Base-by-base conservation (phyloP, 2,797 vertebrate genomes). In the Micromesistius poutassou region DNA sequence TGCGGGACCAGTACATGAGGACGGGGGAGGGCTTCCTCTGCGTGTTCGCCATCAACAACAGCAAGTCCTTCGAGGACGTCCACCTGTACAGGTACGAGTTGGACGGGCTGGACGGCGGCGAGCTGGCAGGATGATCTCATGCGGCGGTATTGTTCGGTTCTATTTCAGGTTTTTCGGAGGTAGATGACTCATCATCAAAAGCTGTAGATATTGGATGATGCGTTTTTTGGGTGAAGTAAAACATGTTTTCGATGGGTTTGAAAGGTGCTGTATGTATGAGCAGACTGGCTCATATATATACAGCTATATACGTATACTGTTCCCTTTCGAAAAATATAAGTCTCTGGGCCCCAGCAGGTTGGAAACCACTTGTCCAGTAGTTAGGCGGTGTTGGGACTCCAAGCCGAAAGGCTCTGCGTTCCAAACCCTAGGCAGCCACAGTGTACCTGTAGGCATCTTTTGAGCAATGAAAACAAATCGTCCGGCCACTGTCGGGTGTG, bases 1-100 rank as follows among this genome's bases (percentile, higher is more conserved):
- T 96, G 95, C 94, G 96, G 77, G 96, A 96, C 86, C 96, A 96
- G 88, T 96, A 96, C 80, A 96, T 96, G 96, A 94, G 95, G 83
- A 96, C 96, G 0, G 96, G 96, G 14, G 96, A 96, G 87, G 96
- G 96, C 62, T 96, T 96, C 88, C 94, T 96, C n/a, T 96, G 95
- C 66, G 95, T 96, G 79, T 96, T 96, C 77, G 96, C 96, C 84
- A 95, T 96, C 91, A 96, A 96, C 91, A 96, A 96, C 85, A 89
- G 72, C 77, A 96, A 96, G 90, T 96, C 96, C 68, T 96, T 96
- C 76, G 95, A 96, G 85, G 95, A 96, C 10, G 95, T 96, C 78
- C 95, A 96, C 86, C 93, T 95, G 50, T 96, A 96, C 91, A 95
- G 95, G 95, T 95, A 86, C 36, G 30, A 28, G n/a, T n/a, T n/a